Base-by-base conservation (phyloP, 2,113 vertebrate species). In the Oenanthe oenanthe region DNA sequence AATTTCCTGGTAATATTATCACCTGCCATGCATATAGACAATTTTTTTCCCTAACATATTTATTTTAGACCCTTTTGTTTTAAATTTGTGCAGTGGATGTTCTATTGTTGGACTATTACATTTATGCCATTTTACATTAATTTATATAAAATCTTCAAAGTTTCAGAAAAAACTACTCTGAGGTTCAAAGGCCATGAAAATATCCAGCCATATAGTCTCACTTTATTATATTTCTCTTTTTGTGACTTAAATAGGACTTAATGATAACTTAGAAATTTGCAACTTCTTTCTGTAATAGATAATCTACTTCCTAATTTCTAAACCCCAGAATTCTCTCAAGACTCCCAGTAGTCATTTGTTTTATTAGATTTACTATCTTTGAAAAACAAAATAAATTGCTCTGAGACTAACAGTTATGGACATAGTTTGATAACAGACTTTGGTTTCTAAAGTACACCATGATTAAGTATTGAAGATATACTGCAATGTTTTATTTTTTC, bases 401-500 rank as follows among this genome's bases (percentile, higher is more conserved):
- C 53, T 48, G 84, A 68, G 13, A 62, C 47, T 93, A 91, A 76
- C 31, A 61, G 66, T 38, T 50, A 53, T 65, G 54, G 65, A 16
- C 51, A 74, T 25, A 88, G 42, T 89, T 89, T 95, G 65, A 42
- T 89, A 89, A 84, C 6, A 3, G 68, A 60, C 62, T 95, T 94
- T 86, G 85, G 81, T 96, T 95, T 92, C 87, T 92, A 95, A 96
- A 95, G 70, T 81, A 82, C 16, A 70, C 19, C 31, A 53, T 62
- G 42, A 34, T 95, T 75, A 95, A 96, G 80, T 48, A 93, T 88
- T 95, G 60, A 77, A 85, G 50, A 70, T 95, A 87, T 16, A 60
- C 50, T 75, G 67, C 60, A 80, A 24, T 89, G 73, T 90, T 96
- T 97, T 92, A 61, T 90, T 91, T 92, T 94, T 96, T 58, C 36